Base-by-base conservation (phyloP, 2,113 vertebrate species). In the Pandion haliaetus region DNA sequence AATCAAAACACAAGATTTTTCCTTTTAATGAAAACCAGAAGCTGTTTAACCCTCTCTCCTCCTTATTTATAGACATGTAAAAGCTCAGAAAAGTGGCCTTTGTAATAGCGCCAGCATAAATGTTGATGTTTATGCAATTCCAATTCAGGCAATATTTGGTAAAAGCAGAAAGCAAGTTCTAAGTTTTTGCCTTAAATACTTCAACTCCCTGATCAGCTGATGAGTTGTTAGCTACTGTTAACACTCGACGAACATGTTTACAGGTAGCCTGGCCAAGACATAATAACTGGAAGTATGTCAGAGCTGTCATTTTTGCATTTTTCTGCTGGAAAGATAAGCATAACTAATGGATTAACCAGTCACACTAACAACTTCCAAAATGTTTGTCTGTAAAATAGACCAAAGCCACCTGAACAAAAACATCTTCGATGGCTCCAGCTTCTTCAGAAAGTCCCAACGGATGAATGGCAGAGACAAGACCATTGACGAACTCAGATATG, bases 1-100 rank as follows among this genome's bases (percentile, higher is more conserved):
- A 98, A 98, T 98, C 98, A 98, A 98, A 98, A 98, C 98, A 98
- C 71, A 85, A 82, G 97, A 97, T 97, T 98, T 98, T 97, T 98
- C 90, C 94, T 97, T 96, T 97, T 98, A 98, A 98, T 98, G 98
- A 98, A 98, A 98, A 98, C 58, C 98, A 98, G 97, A 96, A 96
- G 93, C 87, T 82, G 47, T 96, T 98, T 95, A 97, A 98, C 95
- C 86, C 96, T 86, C 86, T 86, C 85, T 88, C 72, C 83, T 95
- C 96, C 88, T 91, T 85, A 93, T 95, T 97, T 90, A 73, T 8
- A 94, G 96, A 89, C 84, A 97, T 40, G 90, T 90, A 97, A 97
- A 58, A 96, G 96, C 93, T 88, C 77, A 65, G 97, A 93, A 94
- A 96, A 97, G 94, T 49, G 88, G 73, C 79, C 95, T 98, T 94